Evolutionary conservation across 92 coral and sea anemone genomes (phyloP), one percentile per base, ranked within the genome.

Genomic region (Diadumene lineata): DNA sequence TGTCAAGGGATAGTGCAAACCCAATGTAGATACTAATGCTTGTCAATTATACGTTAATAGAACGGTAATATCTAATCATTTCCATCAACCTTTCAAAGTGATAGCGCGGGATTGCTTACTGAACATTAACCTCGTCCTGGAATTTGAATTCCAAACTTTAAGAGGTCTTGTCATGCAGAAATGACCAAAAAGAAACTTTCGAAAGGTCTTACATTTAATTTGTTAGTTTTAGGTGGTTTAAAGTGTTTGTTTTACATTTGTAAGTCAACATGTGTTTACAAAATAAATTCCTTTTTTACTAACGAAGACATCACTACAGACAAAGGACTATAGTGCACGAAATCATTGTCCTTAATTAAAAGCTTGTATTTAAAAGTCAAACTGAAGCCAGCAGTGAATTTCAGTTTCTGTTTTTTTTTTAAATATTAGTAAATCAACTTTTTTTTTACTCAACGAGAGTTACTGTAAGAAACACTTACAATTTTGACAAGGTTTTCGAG

Each of bases 401-500:
- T n/a, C n/a, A n/a, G n/a, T n/a, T n/a, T n/a, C n/a, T n/a, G n/a
- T n/a, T n/a, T n/a, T n/a, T n/a, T n/a, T n/a, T n/a, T n/a, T n/a
- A n/a, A n/a, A n/a, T n/a, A n/a, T n/a, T n/a, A n/a, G n/a, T n/a
- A n/a, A n/a, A n/a, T n/a, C n/a, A n/a, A n/a, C n/a, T n/a, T n/a
- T n/a, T n/a, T n/a, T n/a, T 1, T 28, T 23, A 16, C 23, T 51
- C 18, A 60, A 50, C 31, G 56, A 29, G 48, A 8, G 50, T 48
- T 33, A 70, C 50, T 19, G 48, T 29, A 2, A 17, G 28, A 70
- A 50, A 51, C 64, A 48, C 64, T 51, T 18, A 21, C 31, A 34
- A 11, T 25, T 69, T 28, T 51, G 75, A 70, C 75, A 70, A 16
- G 56, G 43, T 46, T 24, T n/a, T 21, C 30, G 28, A 22, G 25